These are phyloP conservation scores for Gymnodraco acuticeps DNA, from an alignment of 2,797 vertebrate species.

Conservation along the genomic window DNA sequence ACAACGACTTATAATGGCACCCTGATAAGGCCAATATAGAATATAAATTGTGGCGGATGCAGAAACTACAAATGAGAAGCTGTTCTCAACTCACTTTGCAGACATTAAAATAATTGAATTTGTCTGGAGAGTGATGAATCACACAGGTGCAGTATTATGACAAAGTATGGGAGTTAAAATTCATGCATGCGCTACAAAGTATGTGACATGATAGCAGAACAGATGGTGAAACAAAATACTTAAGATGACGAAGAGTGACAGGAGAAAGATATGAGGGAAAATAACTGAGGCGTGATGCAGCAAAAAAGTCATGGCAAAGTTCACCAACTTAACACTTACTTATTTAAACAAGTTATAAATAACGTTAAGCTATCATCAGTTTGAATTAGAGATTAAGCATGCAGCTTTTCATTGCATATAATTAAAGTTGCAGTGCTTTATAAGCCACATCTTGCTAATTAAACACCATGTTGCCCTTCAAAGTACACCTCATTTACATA, in stretches of 20 bases:
- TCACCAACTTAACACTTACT: neutral
- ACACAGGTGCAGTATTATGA: neutral
- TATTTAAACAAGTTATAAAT: neutral
- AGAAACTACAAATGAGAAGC: constrained; percentile 18
- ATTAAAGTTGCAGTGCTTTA: constrained; percentile 33
- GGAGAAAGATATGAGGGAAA: neutral
- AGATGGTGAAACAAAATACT: constrained; percentile 5
- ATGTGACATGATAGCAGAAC: neutral
- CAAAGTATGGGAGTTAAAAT: constrained; percentile 11
- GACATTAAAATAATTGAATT: constrained; percentile 33
- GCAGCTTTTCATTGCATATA: constrained; percentile 26
- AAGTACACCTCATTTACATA: constrained; percentile 72
- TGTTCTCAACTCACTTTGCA: constrained; percentile 31
- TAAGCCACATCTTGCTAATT: constrained; percentile 51
- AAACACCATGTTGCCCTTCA: constrained; percentile 63
- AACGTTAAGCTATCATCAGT: neutral
- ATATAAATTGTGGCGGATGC: neutral
- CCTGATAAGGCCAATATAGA: neutral
- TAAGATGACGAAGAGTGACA: constrained; percentile 1
- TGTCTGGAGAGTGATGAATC: constrained; percentile 31
- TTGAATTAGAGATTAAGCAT: constrained; percentile 6
- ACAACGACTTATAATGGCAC: neutral
- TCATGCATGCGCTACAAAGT: constrained; percentile 3
- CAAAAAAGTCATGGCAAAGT: neutral
- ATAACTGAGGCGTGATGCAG: neutral